Base-by-base conservation (phyloP, 1,140 invertebrate species). In the Trichonephila inaurata region DNA sequence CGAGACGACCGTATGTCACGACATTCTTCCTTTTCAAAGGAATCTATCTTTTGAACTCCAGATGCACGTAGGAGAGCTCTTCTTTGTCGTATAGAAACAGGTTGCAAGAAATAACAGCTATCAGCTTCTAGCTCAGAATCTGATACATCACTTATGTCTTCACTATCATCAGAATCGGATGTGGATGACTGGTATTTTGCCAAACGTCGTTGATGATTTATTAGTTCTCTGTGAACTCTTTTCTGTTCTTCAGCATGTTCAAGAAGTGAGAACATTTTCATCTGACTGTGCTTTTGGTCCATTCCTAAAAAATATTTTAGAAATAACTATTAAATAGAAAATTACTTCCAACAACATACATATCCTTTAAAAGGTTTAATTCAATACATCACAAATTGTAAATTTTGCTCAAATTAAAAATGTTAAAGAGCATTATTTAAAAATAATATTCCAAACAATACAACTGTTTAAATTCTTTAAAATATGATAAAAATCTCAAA, bases 1-100 rank as follows among this genome's bases (percentile, higher is more conserved):
- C 99, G 96, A 21, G 98, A 99, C 21, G 97, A 97, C 81, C 99
- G 97, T 94, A 99, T 99, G 93, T 98, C 97, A 40, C 98, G 97
- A 95, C 99, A 99, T 95, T 99, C 98, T 95, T 99, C 98, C 95
- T 99, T 99, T 96, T 99, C 99, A 44, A 97, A 95, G 18, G 98
- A 97, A 95, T 99, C 99, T 95, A 99, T 99, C 96, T 99, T 98
- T 51, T 98, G 96, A 1, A 99, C 97, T 1, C 99, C 99, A 24
- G 98, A 97, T 21, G 98, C 97, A 87, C 98, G 96, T 12, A 99
- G 96, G 44, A 99, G 96, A 1, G 98, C 97, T 87, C 99, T 96
- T 92, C 99, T 97, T 95, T 99, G 98, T 95, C 98, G 97, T 24
- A 98, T 98, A 6, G 98, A 98, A 33, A 99, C 98, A 8, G 99